Conservation (phyloP, 2,888 invertebrate genomes). For the Choristoneura rosaceana region DNA sequence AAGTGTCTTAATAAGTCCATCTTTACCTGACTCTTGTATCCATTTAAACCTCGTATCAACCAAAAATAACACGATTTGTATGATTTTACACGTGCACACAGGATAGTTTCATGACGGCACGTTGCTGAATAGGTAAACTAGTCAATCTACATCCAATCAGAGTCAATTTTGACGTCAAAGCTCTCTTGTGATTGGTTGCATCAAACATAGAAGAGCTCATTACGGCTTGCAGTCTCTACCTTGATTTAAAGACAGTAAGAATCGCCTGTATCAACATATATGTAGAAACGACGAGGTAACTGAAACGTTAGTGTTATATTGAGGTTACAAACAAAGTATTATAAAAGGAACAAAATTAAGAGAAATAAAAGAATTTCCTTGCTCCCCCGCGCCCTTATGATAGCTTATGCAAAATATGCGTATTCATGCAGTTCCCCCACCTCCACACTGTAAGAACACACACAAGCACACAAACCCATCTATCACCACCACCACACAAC, state of each 20-base stretch:
- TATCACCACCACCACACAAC: too few relatives aligned
- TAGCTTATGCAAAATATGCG: too few relatives aligned
- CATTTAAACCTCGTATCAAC: not conserved
- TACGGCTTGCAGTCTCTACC: constrained; percentile 1
- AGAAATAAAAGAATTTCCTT: too few relatives aligned
- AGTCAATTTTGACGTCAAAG: constrained; percentile 11
- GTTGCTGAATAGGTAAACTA: not conserved
- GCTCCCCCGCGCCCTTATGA: too few relatives aligned
- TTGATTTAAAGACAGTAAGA: constrained; percentile 23
- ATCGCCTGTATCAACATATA: not conserved
- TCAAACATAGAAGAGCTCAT: constrained; percentile 26
- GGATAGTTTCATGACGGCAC: not conserved
- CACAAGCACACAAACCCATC: too few relatives aligned
- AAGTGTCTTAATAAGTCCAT: not conserved
- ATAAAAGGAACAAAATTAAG: too few relatives aligned
- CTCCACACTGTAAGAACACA: too few relatives aligned
- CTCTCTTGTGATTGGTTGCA: constrained; percentile 3
- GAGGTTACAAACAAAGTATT: too few relatives aligned
- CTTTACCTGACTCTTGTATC: not conserved
- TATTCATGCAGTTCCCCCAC: too few relatives aligned
- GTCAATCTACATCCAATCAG: constrained; percentile 18
- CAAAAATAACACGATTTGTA: not conserved
- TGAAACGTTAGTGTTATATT: not conserved
- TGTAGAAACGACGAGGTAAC: not conserved
- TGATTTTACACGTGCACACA: not conserved